Evolutionary conservation across 2,113 vertebrate genomes (phyloP), one percentile per base, ranked within the genome.

Genomic region (Sorex araneus): DNA sequence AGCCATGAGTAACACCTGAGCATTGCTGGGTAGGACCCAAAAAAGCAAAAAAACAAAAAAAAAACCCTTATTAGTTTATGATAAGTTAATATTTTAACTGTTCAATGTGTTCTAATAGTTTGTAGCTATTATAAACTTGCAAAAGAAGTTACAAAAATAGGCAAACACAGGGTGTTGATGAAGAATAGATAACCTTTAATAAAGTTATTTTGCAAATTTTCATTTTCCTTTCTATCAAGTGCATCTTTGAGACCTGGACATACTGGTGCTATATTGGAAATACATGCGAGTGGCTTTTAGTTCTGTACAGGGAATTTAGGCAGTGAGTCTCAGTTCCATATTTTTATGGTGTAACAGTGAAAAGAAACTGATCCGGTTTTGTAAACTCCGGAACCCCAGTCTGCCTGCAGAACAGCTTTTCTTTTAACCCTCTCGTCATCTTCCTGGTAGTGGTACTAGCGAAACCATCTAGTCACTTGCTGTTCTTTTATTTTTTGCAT

Each of bases 401-500:
- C 77, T 87, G 6, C 19, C 9, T 47, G 84, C 11, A 78, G 32
- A 88, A 3, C 78, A 74, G 40, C 78, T 93, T 12, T 63, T 70
- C 27, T 93, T 78, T 70, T 36, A 70, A 80, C 90, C 80, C 18
- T 85, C 90, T 54, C 70, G 57, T 75, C 34, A 4, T 90, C 16
- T 34, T 63, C 93, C 45, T 87, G 9, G 6, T 95, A 8, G 78
- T 79, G 85, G 3, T 84, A 19, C 54, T 93, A 50, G 36, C 90
- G 66, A 92, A 94, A 54, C 90, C 23, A 63, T 57, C 4, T 50
- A 67, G 71, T 93, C 3, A 45, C 0, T 69, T 86, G 30, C 0
- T 93, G 9, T 95, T 95, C 19, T 94, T 66, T 84, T 90, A 23
- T 94, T 95, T 95, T 92, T 36, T 74, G 6, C 27, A 84, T 40